Base-by-base conservation (phyloP, 2,797 vertebrate species). In the Remorina albescens region DNA sequence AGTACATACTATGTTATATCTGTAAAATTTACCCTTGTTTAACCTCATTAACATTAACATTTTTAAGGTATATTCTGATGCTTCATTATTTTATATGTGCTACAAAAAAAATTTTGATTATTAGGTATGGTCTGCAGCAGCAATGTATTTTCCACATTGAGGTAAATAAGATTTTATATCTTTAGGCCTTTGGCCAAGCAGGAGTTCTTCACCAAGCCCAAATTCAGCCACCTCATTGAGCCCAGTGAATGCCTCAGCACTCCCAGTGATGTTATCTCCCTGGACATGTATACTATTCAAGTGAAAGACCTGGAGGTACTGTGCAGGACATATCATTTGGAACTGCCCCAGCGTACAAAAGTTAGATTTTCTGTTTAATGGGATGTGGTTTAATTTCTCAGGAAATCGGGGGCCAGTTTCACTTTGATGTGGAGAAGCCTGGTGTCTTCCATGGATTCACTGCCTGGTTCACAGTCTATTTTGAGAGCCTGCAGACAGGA, bases 141-240 rank as follows among this genome's bases (percentile, higher is more conserved):
- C 19, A 37, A 15, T 15, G 4, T 15, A 3, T 18, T 53, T 26
- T 50, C 39, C 6, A n/a, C 5, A 2, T 23, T 6, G 19, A 51
- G 19, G 6, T 73, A 13, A 67, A 41, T 57, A 1, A 36, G 5
- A 7, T 63, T 32, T 67, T 7, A 2, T 82, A 12, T 26, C 47
- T 70, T 55, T 74, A 96, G 95, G 78, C 85, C 95, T 34, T 80
- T 96, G 67, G 95, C 95, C 41, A 88, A 92, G 61, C 88, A 94
- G 75, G 95, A 96, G 83, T 95, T 96, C 73, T 95, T 96, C 64
- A 93, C 94, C 2, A 96, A 95, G 82, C 95, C 95, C 21, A 96
- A 95, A 79, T 91, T 94, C 77, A 95, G 94, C 61, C 94, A 96
- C 76, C 53, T 94, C 25, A 76, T 95, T 25, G 86, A 93, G 25